These are phyloP conservation scores for Peromyscus attwateri DNA, from an alignment of 2,797 vertebrate genomes.

Conservation along the genomic window DNA sequence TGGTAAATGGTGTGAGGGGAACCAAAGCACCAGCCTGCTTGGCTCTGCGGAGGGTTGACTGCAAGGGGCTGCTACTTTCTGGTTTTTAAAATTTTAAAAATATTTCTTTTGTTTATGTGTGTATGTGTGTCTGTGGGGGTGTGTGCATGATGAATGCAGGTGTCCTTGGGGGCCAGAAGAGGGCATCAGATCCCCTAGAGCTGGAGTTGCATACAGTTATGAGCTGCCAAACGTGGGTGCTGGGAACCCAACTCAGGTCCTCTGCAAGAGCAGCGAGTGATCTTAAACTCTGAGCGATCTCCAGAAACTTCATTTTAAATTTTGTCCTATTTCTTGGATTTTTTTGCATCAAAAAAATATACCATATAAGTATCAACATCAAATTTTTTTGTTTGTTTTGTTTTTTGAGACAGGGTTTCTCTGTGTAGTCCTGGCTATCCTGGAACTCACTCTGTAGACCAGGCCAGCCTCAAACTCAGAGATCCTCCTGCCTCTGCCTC, in stretches of 20 bases:
- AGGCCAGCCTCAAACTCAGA: too few relatives aligned
- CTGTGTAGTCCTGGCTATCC: too few relatives aligned
- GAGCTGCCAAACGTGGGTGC: background rate
- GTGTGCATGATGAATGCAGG: background rate
- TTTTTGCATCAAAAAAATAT: background rate
- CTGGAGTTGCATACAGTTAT: too few relatives aligned
- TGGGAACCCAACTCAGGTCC: background rate
- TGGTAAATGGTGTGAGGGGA: background rate
- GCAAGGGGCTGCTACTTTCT: background rate
- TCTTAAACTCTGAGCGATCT: background rate
- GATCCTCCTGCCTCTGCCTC: background rate
- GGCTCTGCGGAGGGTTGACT: background rate
- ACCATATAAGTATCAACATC: too few relatives aligned
- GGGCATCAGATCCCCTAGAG: background rate
- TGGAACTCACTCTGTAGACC: too few relatives aligned
- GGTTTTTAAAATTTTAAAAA: background rate
- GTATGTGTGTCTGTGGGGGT: background rate
- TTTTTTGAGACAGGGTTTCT: too few relatives aligned
- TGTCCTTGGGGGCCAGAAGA: too few relatives aligned
- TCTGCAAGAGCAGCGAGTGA: background rate
- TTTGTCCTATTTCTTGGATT: background rate
- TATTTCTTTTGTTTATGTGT: background rate
- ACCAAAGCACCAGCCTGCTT: background rate
- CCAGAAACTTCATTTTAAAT: background rate
- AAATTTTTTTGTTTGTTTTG: too few relatives aligned